Base-by-base conservation (phyloP, 1,140 invertebrate genomes). In the Zaprionus davidi region DNA sequence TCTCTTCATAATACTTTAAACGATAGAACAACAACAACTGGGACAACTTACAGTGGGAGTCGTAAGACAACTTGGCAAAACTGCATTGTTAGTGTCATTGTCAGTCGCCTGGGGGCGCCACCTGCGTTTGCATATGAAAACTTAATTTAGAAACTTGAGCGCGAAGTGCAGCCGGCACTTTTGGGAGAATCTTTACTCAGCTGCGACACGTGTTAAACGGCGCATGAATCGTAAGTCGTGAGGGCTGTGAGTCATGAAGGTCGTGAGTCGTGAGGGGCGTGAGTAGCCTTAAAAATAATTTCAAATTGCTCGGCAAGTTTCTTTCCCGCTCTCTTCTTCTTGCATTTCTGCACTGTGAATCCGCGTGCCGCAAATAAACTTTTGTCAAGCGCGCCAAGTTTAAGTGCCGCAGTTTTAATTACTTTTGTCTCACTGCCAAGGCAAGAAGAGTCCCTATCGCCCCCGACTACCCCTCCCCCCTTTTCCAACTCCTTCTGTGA, bases 381-480 rank as follows among this genome's bases (percentile, higher is more conserved):
- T 87, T 84, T 76, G 84, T 84, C 78, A 73, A 71, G 73, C 82
- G 82, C 82, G 79, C 77, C 81, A 87, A 87, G 84, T 87, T 83
- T 72, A 83, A 87, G 84, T 87, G 85, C 75, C 84, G 81, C 84
- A 88, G 78, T 88, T 88, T 88, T 88, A 88, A 88, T 88, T 88
- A 88, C 84, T 88, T 88, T 88, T 90, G 84, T 88, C 85, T 88
- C 76, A 17, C n/a, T 46, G 41, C n/a, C 41, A 46, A 46, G 41
- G 41, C 41, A 46, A 13, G 4, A 38, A 15, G 60, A 46, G 46
- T 57, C 56, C 58, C 63, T 46, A 58, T 44, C 1, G 57, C 44
- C n/a, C 26, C 15, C 44, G 31, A 11, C 31, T 34, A 15, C 53
- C 3, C 13, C 53, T 5, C 28, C 7, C 1, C 22, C 20, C 3